A percentile compares a stretch with the other conserved stretches of the same genome.
Evolutionary conservation across 2,113 vertebrate genomes (phyloP).

Genomic region (Leptosomus discolor): DNA sequence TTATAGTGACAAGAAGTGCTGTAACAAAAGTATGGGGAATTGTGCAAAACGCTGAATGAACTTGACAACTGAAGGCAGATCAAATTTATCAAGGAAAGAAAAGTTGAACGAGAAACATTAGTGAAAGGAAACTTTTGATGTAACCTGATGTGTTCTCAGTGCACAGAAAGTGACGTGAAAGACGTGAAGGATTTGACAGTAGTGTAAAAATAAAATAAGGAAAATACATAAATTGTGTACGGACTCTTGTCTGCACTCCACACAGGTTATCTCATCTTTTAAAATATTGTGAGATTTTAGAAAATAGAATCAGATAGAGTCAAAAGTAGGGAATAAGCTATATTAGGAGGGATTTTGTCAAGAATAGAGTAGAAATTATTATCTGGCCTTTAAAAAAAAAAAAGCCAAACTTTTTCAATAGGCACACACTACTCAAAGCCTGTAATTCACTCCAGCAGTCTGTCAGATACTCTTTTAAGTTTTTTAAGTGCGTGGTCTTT

Average conservation of each 20-base stretch:
- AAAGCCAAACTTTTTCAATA: neutral
- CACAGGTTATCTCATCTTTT: neutral
- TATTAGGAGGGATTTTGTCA: neutral
- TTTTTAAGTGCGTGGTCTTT: neutral
- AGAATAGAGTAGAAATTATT: neutral
- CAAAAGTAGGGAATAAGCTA: neutral
- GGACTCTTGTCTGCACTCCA: neutral
- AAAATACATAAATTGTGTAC: neutral
- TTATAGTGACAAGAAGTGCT: neutral
- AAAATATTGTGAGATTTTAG: neutral
- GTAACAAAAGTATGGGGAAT: neutral
- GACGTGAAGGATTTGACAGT: neutral
- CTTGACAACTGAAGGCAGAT: neutral
- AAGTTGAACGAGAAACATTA: neutral
- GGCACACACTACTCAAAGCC: neutral
- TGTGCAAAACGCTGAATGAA: neutral
- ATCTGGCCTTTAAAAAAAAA: rapidly evolving
- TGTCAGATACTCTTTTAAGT: neutral
- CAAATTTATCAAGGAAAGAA: neutral
- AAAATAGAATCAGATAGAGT: neutral
- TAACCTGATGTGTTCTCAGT: neutral
- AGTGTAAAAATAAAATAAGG: neutral
- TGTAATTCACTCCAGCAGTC: neutral
- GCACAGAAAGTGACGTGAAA: neutral
- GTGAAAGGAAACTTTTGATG: neutral